Percentiles rank a stretch among this genome's conserved stretches.
These are phyloP conservation scores for Cataglyphis altisquamis DNA, from an alignment of 2,888 invertebrate genomes.

Conservation along the genomic window DNA sequence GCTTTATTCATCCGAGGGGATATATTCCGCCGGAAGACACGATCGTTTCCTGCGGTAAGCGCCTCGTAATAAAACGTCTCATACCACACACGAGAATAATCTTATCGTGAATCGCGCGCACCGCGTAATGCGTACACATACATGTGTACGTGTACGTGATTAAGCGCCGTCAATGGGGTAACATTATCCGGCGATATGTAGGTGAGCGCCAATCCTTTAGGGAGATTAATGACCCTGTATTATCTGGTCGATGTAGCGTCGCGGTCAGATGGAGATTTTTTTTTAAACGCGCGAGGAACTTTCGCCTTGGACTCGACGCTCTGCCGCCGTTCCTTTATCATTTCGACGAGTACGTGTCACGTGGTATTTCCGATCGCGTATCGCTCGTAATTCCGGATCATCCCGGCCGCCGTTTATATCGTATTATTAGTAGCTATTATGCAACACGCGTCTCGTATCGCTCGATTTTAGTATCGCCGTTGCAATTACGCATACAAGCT, in stretches of 20 bases:
- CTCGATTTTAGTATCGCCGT: constrained; percentile 17
- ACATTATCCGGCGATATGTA: constrained; percentile 65
- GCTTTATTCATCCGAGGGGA: constrained; percentile 32
- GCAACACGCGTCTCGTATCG: background rate
- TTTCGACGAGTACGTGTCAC: constrained; percentile 38
- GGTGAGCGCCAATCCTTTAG: constrained; percentile 70
- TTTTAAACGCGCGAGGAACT: constrained; percentile 45
- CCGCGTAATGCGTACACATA: constrained; percentile 6
- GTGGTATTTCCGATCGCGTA: constrained; percentile 27
- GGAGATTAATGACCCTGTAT: constrained; percentile 72
- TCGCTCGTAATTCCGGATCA: constrained; percentile 38
- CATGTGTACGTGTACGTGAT: constrained; percentile 55
- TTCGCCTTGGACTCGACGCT: constrained; percentile 49
- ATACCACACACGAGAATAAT: constrained; percentile 29
- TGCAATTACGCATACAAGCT: constrained; percentile 2
- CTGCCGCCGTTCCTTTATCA: constrained; percentile 62
- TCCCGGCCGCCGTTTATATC: background rate
- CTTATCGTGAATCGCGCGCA: constrained; percentile 38
- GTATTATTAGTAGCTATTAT: constrained; percentile 32
- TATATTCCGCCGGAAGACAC: constrained; percentile 44
- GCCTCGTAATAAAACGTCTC: constrained; percentile 42
- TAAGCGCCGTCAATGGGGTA: constrained; percentile 57
- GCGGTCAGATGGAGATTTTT: constrained; percentile 49
- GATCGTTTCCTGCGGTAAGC: constrained; percentile 52
- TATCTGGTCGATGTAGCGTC: constrained; percentile 61